Evolutionary conservation across 2,797 vertebrate species (phyloP), one percentile per base, ranked within the genome.

Genomic region (Aulostomus chinensis): DNA sequence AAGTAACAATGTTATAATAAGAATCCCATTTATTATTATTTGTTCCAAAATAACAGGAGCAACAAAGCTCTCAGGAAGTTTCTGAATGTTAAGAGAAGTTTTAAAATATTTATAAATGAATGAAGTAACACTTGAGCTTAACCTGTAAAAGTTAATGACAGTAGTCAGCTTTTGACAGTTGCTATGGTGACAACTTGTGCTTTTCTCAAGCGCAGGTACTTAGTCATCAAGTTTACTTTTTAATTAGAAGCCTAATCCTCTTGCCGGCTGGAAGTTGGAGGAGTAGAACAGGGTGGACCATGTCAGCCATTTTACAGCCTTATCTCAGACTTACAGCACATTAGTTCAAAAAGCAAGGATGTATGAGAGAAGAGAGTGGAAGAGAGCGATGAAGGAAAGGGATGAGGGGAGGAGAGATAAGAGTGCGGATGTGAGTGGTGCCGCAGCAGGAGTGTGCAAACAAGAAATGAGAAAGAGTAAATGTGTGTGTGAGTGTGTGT

Each of bases 211-310:
- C 28, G 26, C 65, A 86, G 77, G 78, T 81, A 78, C 84, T 85
- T 81, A 79, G 80, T 85, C 87, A 83, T 86, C 84, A 81, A 86
- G 64, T 85, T 89, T 80, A 83, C 84, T 85, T 89, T 89, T 87
- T 89, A 87, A 89, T 89, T 89, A 89, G 47, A 81, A 73, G 63
- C 74, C 67, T 85, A 87, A 86, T 88, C 86, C 86, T 67, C 75
- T 84, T 15, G 78, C 73, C 61, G 77, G 76, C 72, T 76, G 46
- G 49, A 79, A 85, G 70, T 86, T 80, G 73, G 61, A 69, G 66
- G 61, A 73, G 65, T 21, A 66, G 71, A 80, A 70, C 77, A 73
- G 70, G 73, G 64, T 80, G 78, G 75, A 83, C 84, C 68, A 60
- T 81, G 85, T 86, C 84, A 85, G 86, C 83, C 80, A 73, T 83